These are phyloP conservation scores for Pygmarrhopalites habei DNA, from an alignment of 1,140 invertebrate genomes.

Conservation along the genomic window DNA sequence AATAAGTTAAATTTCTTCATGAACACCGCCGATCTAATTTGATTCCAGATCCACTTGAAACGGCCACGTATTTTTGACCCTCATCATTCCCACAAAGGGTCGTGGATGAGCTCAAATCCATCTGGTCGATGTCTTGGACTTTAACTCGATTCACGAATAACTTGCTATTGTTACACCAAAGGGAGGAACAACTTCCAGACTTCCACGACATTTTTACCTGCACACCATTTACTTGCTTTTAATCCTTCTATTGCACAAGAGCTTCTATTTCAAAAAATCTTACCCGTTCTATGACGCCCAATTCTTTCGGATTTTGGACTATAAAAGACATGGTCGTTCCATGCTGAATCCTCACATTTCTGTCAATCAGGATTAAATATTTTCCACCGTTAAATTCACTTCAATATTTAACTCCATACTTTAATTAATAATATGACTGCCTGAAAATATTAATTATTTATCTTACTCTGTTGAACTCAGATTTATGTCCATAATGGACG, in stretches of 20 bases:
- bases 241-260: slow-evolving; percentile 61
- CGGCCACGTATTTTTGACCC: slow-evolving; percentile 31
- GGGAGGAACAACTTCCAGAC: slow-evolving; percentile 48
- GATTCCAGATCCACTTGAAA: slow-evolving; percentile 13
- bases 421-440: not conserved
- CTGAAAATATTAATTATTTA: too few relatives aligned
- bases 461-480: slow-evolving; percentile 58
- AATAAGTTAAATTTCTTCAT: too few relatives aligned
- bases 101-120: not conserved
- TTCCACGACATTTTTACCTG: slow-evolving; percentile 68
- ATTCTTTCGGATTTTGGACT: slow-evolving; percentile 22
- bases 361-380: slow-evolving; percentile 26
- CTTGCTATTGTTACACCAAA: slow-evolving; percentile 38
- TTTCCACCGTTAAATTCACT: too few relatives aligned
- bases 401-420: too few relatives aligned
- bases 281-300: slow-evolving; percentile 18
- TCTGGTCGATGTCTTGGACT: slow-evolving; percentile 31
- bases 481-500: slow-evolving; percentile 64
- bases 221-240: slow-evolving; percentile 42
- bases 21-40: slow-evolving; percentile 10
- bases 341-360: slow-evolving; percentile 36
- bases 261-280: slow-evolving; percentile 44
- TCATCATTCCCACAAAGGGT: slow-evolving; percentile 34
- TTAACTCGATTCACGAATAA: slow-evolving; percentile 35
- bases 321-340: slow-evolving; percentile 31